Evolutionary conservation across 1,140 invertebrate genomes (phyloP).

Genomic region (Wiebesia pumilae): DNA sequence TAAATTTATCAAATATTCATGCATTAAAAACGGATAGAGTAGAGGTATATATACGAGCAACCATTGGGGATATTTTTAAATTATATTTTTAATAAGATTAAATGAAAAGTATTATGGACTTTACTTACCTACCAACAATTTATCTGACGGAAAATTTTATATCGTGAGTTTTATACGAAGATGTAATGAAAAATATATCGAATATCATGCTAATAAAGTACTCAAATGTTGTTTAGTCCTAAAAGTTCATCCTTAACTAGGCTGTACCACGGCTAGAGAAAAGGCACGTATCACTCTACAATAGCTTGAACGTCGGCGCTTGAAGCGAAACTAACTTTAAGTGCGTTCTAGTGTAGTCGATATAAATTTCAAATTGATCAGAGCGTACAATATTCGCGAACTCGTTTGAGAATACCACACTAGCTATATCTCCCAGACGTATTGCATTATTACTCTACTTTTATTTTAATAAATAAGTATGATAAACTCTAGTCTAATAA

Average conservation of each 20-base stretch:
- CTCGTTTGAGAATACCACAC: background rate
- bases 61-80: no score
- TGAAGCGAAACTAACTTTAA: constrained; percentile 46
- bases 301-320: background rate
- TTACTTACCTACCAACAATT: background rate
- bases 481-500: no score
- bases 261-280: background rate
- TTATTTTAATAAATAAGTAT: background rate
- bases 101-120: no score
- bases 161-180: background rate
- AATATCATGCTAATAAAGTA: constrained; percentile 23
- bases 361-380: constrained; percentile 48
- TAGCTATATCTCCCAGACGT: background rate
- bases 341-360: constrained; percentile 44
- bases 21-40: no score
- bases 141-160: background rate
- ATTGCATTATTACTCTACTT: background rate
- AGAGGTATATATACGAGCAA: no score
- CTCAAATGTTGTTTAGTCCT: constrained; percentile 32
- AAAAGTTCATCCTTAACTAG: constrained; percentile 12
- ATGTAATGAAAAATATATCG: background rate
- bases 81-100: no score
- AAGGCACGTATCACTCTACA: constrained; percentile 31
- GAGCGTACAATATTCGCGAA: background rate
- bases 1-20: no score